phyloP scores from a whole-genome alignment of 2,797 vertebrate species.

The Amblyraja radiata region DNA sequence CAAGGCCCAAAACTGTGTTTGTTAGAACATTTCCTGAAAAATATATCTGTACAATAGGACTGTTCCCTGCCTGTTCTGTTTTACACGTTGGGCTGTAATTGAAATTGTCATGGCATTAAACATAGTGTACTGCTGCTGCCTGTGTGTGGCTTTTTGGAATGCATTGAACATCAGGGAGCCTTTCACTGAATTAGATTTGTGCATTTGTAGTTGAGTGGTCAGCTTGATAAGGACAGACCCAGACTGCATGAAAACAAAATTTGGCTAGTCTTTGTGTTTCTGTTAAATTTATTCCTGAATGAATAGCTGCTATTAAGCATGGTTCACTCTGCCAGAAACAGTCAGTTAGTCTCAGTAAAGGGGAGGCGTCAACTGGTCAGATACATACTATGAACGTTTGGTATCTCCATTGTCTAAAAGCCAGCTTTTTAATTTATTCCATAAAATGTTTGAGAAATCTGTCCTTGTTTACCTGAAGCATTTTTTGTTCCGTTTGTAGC shows the following conservation, averaged over 20 bases:
- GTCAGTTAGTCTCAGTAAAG: neutral
- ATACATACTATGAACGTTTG: no score
- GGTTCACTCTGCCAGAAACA: neutral
- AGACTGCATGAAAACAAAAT: conserved; percentile 15
- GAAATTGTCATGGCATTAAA: neutral
- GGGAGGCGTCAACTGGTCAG: neutral
- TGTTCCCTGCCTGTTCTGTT: neutral
- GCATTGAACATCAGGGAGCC: neutral
- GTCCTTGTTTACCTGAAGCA: neutral
- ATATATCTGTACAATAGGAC: neutral
- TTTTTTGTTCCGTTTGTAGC: neutral
- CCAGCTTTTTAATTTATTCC: neutral
- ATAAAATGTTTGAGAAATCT: neutral
- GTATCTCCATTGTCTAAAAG: neutral
- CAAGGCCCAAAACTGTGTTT: neutral
- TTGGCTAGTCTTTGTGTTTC: neutral
- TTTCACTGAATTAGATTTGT: conserved; percentile 1
- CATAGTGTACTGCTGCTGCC: neutral
- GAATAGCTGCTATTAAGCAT: neutral
- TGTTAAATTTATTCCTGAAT: conserved; percentile 17
- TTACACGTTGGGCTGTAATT: neutral
- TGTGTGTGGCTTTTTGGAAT: conserved; percentile 27
- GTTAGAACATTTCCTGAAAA: neutral
- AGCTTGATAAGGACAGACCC: neutral
- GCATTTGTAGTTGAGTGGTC: neutral